A percentile compares a stretch with the other conserved stretches of the same genome.
Evolutionary conservation across 1,140 invertebrate species (phyloP).

Genomic region (Mactra quadrangularis): DNA sequence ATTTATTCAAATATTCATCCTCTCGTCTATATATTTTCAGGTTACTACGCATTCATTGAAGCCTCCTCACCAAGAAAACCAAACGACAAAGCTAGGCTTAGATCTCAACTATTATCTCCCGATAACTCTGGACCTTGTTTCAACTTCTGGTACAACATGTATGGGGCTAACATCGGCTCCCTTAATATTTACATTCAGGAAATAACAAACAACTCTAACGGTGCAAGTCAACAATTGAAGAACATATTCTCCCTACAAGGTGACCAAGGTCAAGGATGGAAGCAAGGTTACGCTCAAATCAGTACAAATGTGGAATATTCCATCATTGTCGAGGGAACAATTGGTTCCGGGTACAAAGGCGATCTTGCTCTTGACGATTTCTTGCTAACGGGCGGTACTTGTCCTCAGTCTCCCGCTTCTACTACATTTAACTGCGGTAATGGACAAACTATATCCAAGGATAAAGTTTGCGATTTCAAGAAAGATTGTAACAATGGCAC

Average conservation of each 20-base stretch:
- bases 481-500: conserved; percentile 76
- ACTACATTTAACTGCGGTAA: conserved; percentile 69
- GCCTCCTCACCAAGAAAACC: conserved; percentile 71
- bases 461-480: conserved; percentile 80
- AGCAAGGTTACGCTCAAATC: conserved; percentile 61
- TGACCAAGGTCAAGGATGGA: conserved; percentile 72
- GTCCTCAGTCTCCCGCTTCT: conserved; percentile 58
- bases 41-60: conserved; percentile 79
- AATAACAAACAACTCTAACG: neutral
- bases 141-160: conserved; percentile 91
- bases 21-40: too few species aligned
- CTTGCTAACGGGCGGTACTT: conserved; percentile 78
- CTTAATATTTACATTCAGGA: conserved; percentile 72
- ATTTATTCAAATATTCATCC: too few species aligned
- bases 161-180: conserved; percentile 84
- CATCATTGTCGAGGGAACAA: conserved; percentile 63
- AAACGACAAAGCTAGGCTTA: conserved; percentile 76
- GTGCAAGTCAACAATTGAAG: conserved; percentile 12
- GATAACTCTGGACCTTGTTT: conserved; percentile 68
- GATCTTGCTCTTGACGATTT: conserved; percentile 82
- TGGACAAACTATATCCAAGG: conserved; percentile 60
- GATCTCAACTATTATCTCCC: conserved; percentile 60
- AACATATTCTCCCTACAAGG: conserved; percentile 61
- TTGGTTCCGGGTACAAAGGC: conserved; percentile 70
- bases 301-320: conserved; percentile 51